Evolutionary conservation across 2,888 invertebrate genomes (phyloP).

Genomic region (Tetramorium bicarinatum): DNA sequence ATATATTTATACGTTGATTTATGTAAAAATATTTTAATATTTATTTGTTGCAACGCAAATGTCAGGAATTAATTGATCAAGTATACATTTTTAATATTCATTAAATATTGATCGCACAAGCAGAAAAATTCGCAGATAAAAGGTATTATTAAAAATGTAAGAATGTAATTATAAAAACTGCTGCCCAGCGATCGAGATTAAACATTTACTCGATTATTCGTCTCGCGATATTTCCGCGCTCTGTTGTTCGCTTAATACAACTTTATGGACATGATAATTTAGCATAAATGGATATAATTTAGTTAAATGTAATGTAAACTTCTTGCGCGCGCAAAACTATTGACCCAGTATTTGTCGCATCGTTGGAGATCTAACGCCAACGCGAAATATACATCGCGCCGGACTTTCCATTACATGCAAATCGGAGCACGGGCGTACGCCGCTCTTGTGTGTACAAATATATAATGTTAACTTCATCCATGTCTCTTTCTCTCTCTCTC

Average conservation of each 20-base stretch:
- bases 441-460: slow-evolving; percentile 14
- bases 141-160: slow-evolving; percentile 1
- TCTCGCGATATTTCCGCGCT: not conserved
- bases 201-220: not conserved
- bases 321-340: slow-evolving; percentile 1
- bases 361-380: slow-evolving; percentile 16
- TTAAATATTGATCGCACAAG: slow-evolving; percentile 2
- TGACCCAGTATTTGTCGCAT: slow-evolving; percentile 29
- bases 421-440: not conserved
- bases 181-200: not conserved
- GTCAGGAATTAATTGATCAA: not conserved
- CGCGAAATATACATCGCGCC: not conserved
- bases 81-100: slow-evolving; percentile 17
- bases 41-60: slow-evolving; percentile 5
- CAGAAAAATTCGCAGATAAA: not conserved
- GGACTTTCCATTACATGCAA: slow-evolving; percentile 33
- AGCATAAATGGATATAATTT: not conserved
- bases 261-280: not conserved
- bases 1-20: not conserved
- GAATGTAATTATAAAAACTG: not conserved
- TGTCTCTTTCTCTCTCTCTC: not conserved
- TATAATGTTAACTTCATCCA: slow-evolving; percentile 32
- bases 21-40: slow-evolving; percentile 13
- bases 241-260: not conserved
- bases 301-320: slow-evolving; percentile 9